Base-by-base conservation (phyloP, 2,888 invertebrate species). In the Orthonevra nobilis region DNA sequence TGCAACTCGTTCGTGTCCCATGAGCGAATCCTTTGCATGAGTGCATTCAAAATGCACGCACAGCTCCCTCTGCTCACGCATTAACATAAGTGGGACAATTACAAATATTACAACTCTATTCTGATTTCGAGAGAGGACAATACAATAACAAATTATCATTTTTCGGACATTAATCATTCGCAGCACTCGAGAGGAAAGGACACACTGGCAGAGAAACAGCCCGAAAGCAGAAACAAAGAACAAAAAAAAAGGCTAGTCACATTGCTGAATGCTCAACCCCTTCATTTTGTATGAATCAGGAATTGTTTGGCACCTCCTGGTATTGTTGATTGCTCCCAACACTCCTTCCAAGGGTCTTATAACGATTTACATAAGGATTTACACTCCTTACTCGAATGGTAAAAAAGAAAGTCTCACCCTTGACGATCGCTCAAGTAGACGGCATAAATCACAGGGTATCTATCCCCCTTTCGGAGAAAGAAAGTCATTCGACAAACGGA, bases 71-170 rank as follows among this genome's bases (percentile, higher is more conserved):
- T 54, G 46, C 60, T 66, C 69, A 79, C 60, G 85, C 85, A 85
- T 84, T 84, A 81, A 74, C 81, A 81, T 82, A 82, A 83, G 83
- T 85, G 85, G 79, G 84, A 85, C 85, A 85, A 84, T 87, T 85
- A 86, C 85, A 85, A 85, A 85, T 85, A 86, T 87, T 87, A 87
- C 87, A 87, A 87, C 87, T 87, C 85, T 84, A 87, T 87, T 86
- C 85, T 83, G 83, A 83, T 83, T 83, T 82, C 81, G 2, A 26
- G 20, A 17, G 17, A 58, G 46, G 60, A 54, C 60, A 48, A 48
- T 64, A 48, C 46, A 68, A 46, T 60, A 61, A 81, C 81, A 79
- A 81, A 81, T 81, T 81, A 79, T 38, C 81, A 81, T 81, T 73
- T 81, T 81, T 81, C 64, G 81, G 77, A 79, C 81, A 81, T 81